Conservation (phyloP, 2,113 vertebrate genomes). For the Trochalopteron elliotii region DNA sequence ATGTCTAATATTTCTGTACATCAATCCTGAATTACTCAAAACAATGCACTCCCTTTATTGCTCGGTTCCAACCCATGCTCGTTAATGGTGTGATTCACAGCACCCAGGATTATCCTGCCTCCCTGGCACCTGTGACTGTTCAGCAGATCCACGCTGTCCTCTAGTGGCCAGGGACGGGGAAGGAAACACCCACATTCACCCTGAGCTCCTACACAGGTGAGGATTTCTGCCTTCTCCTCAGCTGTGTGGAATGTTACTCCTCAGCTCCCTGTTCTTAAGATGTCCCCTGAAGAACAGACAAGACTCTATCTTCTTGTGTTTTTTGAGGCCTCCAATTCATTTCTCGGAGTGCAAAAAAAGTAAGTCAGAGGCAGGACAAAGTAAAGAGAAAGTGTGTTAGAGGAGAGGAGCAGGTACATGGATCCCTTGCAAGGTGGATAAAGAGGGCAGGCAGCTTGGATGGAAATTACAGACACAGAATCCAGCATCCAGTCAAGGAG, state of each 20-base stretch:
- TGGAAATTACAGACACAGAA: not conserved
- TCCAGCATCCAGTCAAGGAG: not conserved
- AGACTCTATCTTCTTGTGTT: not conserved
- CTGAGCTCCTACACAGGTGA: not conserved
- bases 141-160: conserved; percentile 32
- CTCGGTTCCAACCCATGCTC: not conserved
- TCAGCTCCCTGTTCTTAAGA: not conserved
- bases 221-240: not conserved
- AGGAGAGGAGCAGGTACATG: not conserved
- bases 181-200: not conserved
- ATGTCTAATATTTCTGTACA: not conserved
- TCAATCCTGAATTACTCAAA: not conserved
- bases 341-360: not conserved
- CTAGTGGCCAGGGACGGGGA: not conserved
- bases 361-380: not conserved
- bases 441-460: not conserved
- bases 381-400: not conserved
- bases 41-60: not conserved
- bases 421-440: not conserved
- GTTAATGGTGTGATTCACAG: not conserved
- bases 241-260: not conserved
- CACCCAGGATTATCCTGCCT: not conserved
- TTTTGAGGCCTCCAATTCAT: not conserved
- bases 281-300: not conserved
- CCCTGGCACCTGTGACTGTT: not conserved